These are phyloP conservation scores for Hipposideros armiger DNA, from an alignment of 2,113 vertebrate genomes.

Conservation along the genomic window DNA sequence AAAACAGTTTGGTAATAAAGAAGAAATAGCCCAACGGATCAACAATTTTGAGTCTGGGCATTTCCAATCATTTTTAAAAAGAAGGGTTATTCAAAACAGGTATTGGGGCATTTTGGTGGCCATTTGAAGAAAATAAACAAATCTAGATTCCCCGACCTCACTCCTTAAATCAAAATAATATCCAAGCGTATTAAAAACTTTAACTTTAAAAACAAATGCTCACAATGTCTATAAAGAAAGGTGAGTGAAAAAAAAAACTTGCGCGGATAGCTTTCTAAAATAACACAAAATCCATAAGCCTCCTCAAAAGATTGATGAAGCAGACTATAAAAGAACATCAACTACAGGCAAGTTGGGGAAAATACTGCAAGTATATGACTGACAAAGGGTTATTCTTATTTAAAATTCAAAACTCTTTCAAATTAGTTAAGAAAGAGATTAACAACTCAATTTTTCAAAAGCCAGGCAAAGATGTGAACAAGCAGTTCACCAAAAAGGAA, in stretches of 20 bases:
- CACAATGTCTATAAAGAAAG: neutral
- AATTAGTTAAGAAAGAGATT: neutral
- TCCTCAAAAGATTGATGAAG: neutral
- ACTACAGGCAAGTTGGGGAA: neutral
- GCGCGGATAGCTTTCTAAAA: neutral
- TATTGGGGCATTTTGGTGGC: neutral
- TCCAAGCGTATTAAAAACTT: neutral
- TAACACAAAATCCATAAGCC: neutral
- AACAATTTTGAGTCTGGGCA: neutral
- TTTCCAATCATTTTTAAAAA: neutral
- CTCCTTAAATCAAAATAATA: conserved; percentile 14
- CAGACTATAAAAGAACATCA: neutral
- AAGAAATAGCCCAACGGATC: neutral
- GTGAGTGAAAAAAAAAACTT: neutral
- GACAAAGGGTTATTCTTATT: neutral
- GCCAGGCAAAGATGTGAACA: neutral
- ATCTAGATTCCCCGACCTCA: neutral
- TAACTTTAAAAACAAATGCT: neutral
- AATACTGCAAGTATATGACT: neutral
- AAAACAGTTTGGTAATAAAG: neutral
- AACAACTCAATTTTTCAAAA: neutral
- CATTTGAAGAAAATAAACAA: conserved; percentile 15
- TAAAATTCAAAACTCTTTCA: neutral
- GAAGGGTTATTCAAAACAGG: neutral
- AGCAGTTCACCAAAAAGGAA: neutral